Percentiles rank a stretch among this genome's conserved stretches.
Conservation (phyloP, 2,888 invertebrate species). For the Clepsis dumicolana region DNA sequence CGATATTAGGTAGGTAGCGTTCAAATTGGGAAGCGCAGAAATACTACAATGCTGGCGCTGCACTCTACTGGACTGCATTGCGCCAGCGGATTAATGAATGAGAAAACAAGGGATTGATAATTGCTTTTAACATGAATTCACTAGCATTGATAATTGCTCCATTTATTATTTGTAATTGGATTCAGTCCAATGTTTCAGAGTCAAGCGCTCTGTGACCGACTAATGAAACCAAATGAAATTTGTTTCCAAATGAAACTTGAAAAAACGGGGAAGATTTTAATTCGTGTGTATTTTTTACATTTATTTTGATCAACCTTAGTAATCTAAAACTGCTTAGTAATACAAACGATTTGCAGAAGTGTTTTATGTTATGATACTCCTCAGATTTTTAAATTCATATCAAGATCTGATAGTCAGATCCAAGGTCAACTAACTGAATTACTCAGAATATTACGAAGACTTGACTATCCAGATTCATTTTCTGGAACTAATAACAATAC, state of each 20-base stretch:
- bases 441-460: too few species aligned
- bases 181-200: constrained; percentile 21
- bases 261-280: constrained; percentile 14
- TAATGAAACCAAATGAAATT: constrained; percentile 5
- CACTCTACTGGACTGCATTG: constrained; percentile 26
- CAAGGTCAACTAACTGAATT: too few species aligned
- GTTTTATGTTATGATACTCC: too few species aligned
- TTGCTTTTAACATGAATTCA: too few species aligned
- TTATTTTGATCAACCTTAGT: background rate
- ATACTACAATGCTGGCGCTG: background rate
- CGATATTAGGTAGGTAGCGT: background rate
- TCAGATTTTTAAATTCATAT: too few species aligned
- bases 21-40: background rate
- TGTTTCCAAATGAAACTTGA: background rate
- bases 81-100: constrained; percentile 26
- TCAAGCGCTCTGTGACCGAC: constrained; percentile 5
- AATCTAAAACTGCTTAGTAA: too few species aligned
- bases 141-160: constrained; percentile 25
- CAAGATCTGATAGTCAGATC: too few species aligned
- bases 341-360: too few species aligned
- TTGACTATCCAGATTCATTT: too few species aligned
- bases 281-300: background rate
- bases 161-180: constrained; percentile 31
- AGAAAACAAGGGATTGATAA: constrained; percentile 28
- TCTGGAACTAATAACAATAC: too few species aligned